Base-by-base conservation (phyloP, 2,797 vertebrate genomes). In the Psittacula echo region DNA sequence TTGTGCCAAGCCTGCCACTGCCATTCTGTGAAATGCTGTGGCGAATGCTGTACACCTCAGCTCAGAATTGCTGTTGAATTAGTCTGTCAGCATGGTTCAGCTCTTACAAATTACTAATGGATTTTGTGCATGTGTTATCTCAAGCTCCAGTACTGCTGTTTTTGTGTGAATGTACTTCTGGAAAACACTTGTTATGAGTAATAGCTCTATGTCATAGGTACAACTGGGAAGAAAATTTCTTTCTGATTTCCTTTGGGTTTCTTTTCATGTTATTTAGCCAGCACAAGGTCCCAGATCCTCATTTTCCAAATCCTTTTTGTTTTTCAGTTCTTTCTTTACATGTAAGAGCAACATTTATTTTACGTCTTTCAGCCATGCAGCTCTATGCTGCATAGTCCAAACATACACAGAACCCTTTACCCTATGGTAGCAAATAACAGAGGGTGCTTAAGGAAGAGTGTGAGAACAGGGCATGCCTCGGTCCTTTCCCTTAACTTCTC, bases 81-180 rank as follows among this genome's bases (percentile, higher is more conserved):
- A 89, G 58, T 48, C 77, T 92, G 78, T 90, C 88, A 89, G 27
- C 68, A 71, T 16, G 61, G 78, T 29, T 93, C 78, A 71, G 48
- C 44, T 77, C 65, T 89, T 61, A 83, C 51, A 94, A 81, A 92
- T 83, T 73, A 53, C 64, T 89, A 77, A 85, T 90, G 84, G 83
- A 73, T 93, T 92, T 66, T 94, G 29, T 87, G 64, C 60, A 67
- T 92, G 77, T 85, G 75, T 85, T 90, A 93, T 95, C 92, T 94
- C 21, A 30, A 60, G 45, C 72, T 76, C 48, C 86, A 79, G 65
- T 61, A 70, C 70, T 90, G 77, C 37, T 87, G 56, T 0, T 61
- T 90, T 90, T 76, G 54, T 82, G 53, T 67, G 86, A 66, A 79
- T 56, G 68, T 58, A 71, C 47, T 71, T 67, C 74, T 86, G 66